These are phyloP conservation scores for Choristoneura rosaceana DNA, from an alignment of 2,888 invertebrate species.

Conservation along the genomic window DNA sequence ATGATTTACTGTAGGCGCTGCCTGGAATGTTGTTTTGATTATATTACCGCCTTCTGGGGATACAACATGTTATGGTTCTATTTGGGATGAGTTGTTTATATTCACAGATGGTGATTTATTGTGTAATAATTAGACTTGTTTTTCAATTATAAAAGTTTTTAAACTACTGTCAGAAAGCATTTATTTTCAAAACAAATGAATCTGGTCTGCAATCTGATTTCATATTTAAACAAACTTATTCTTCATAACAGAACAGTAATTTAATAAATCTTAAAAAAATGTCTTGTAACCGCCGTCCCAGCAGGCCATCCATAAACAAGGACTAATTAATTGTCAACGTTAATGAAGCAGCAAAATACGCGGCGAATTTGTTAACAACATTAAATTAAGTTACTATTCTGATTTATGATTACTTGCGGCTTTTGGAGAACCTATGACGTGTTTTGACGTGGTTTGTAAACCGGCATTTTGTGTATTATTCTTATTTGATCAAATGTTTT, in stretches of 20 bases:
- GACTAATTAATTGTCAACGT: slow-evolving; percentile 40
- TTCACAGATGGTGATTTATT: no score
- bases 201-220: no score
- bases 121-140: no score
- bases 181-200: no score
- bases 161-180: no score
- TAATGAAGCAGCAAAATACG: slow-evolving; percentile 34
- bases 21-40: neutral
- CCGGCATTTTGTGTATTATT: no score
- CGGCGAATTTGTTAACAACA: slow-evolving; percentile 24
- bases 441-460: neutral
- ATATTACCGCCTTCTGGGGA: neutral
- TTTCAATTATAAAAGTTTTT: no score
- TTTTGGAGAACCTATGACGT: neutral
- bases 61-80: neutral
- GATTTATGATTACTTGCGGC: slow-evolving; percentile 24
- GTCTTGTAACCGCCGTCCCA: slow-evolving; percentile 8
- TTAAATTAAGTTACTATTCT: slow-evolving; percentile 26
- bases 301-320: slow-evolving; percentile 23
- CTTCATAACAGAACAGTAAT: slow-evolving; percentile 1
- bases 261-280: slow-evolving; percentile 27
- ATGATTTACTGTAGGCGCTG: slow-evolving; percentile 14
- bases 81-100: neutral
- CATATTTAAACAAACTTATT: neutral
- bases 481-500: no score